These are phyloP conservation scores for Patella ulyssiponensis DNA, from an alignment of 2,888 invertebrate species.

Conservation along the genomic window DNA sequence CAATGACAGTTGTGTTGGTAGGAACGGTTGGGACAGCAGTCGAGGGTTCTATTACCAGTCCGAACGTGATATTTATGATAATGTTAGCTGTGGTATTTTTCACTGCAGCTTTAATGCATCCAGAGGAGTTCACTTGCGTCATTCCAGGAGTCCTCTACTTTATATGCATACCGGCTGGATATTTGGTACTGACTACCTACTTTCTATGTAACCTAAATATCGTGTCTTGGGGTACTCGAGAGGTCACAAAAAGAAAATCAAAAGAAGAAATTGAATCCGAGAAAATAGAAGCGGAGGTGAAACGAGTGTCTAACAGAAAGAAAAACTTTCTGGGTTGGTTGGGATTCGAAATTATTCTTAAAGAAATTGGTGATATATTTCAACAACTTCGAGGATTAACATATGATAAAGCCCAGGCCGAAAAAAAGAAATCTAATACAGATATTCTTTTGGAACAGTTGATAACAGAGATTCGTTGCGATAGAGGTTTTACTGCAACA, in stretches of 20 bases:
- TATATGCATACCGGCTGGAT: slow-evolving; percentile 94
- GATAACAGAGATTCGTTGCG: slow-evolving; percentile 43
- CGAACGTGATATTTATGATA: slow-evolving; percentile 60
- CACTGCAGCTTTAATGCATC: slow-evolving; percentile 96
- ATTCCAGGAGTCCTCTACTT: slow-evolving; percentile 84
- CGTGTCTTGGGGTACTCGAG: slow-evolving; percentile 94
- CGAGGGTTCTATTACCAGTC: slow-evolving; percentile 84
- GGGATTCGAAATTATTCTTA: slow-evolving; percentile 48
- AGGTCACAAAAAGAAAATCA: slow-evolving; percentile 75
- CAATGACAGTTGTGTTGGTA: slow-evolving; percentile 99
- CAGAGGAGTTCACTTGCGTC: slow-evolving; percentile 80
- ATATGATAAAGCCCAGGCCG: slow-evolving; percentile 11
- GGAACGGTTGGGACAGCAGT: slow-evolving; percentile 97
- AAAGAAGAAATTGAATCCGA: slow-evolving; percentile 79
- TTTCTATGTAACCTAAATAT: slow-evolving; percentile 94
- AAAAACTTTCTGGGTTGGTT: slow-evolving; percentile 77
- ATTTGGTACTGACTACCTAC: slow-evolving; percentile 91
- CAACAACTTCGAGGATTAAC: slow-evolving; percentile 36
- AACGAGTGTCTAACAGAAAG: slow-evolving; percentile 81
- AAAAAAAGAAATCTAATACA: slow-evolving; percentile 41
- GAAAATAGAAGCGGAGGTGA: slow-evolving; percentile 77
- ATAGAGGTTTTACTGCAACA: slow-evolving; percentile 19
- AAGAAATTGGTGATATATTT: slow-evolving; percentile 52
- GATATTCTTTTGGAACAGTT: slow-evolving; percentile 53
- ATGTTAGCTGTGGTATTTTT: slow-evolving; percentile 92